Percentiles rank a stretch among this genome's conserved stretches.
phyloP scores from a whole-genome alignment of 2,113 vertebrate species.

The Acanthisitta chloris region DNA sequence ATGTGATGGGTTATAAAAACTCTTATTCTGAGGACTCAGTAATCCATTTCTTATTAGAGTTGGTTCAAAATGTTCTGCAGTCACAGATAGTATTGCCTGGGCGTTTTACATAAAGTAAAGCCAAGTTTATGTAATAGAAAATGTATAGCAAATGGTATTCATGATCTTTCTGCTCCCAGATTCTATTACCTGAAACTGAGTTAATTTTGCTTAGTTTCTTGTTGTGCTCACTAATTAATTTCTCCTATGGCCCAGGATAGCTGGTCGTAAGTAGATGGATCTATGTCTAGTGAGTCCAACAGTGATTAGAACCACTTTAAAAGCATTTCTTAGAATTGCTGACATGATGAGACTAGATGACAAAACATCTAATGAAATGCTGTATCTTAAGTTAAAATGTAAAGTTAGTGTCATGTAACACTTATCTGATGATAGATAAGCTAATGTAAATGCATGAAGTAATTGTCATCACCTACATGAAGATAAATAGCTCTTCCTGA shows the following conservation, averaged over 20 bases:
- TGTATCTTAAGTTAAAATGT: neutral
- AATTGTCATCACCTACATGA: neutral
- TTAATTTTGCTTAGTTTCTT: neutral
- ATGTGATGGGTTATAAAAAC: neutral
- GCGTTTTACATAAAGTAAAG: neutral
- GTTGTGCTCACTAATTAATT: neutral
- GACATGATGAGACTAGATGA: neutral
- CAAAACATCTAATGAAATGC: neutral
- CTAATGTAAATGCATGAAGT: neutral
- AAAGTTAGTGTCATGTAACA: neutral
- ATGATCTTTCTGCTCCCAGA: neutral
- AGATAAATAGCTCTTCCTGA: slow-evolving; percentile 11
- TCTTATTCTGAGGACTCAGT: neutral
- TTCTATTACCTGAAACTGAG: neutral
- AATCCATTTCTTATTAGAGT: neutral
- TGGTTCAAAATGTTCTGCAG: neutral
- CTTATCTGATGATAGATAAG: neutral
- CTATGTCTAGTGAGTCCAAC: neutral
- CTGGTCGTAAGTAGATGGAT: neutral
- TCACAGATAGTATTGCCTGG: neutral
- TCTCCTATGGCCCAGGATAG: neutral
- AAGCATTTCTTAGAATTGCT: neutral
- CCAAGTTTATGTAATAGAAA: neutral
- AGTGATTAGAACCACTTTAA: neutral
- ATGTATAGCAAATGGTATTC: neutral